These are phyloP conservation scores for Seira ritae DNA, from an alignment of 2,888 invertebrate species.

Conservation along the genomic window DNA sequence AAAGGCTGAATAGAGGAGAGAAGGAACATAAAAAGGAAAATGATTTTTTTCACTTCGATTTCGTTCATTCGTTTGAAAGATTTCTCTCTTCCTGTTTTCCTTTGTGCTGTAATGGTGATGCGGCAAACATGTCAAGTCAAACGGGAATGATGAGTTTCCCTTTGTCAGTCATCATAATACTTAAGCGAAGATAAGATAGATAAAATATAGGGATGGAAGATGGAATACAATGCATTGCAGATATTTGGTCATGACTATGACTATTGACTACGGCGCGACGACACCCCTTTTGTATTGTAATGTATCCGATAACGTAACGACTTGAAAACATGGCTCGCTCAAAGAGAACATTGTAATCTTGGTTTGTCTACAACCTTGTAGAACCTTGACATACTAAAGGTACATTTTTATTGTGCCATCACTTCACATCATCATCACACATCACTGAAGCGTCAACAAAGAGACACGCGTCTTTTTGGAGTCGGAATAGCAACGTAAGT, in stretches of 20 bases:
- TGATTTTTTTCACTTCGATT: constrained; percentile 29
- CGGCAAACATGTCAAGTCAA: constrained; percentile 30
- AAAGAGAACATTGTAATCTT: constrained; percentile 44
- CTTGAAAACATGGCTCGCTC: neutral
- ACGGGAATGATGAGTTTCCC: constrained; percentile 31
- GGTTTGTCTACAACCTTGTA: constrained; percentile 46
- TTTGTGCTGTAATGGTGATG: neutral
- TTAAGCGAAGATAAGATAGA: neutral
- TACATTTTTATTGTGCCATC: constrained; percentile 40
- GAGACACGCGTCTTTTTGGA: neutral
- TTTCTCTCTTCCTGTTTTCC: constrained; percentile 30
- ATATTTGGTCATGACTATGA: neutral
- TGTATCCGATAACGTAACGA: neutral
- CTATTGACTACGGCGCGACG: too few relatives aligned
- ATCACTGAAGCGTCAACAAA: constrained; percentile 1
- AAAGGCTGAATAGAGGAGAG: constrained; percentile 31
- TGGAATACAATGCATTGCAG: neutral
- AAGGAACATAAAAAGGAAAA: constrained; percentile 27
- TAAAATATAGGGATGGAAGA: neutral
- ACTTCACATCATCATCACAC: neutral
- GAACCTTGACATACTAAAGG: constrained; percentile 62
- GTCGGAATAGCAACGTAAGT: too few relatives aligned
- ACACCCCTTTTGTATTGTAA: neutral
- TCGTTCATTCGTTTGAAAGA: constrained; percentile 18
- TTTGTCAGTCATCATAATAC: constrained; percentile 27